Percentiles rank a stretch among this genome's conserved stretches.
Evolutionary conservation across 2,888 invertebrate genomes (phyloP).

Genomic region (Ceramica pisi): DNA sequence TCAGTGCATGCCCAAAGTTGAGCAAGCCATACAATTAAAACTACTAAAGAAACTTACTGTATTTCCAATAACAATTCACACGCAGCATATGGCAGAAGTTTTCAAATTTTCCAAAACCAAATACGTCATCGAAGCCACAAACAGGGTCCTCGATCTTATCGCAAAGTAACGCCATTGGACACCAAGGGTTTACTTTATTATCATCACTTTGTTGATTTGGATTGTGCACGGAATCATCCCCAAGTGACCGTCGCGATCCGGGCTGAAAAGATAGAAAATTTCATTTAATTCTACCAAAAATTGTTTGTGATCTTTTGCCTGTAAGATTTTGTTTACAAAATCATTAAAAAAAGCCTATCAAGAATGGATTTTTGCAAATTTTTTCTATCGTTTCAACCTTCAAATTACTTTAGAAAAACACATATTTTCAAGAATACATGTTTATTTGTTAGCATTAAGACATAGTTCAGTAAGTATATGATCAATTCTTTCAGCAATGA

Average conservation of each 20-base stretch:
- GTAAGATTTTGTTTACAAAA: neutral
- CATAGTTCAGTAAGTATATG: conserved; percentile 20
- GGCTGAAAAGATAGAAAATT: conserved; percentile 71
- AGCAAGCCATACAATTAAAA: neutral
- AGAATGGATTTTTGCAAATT: conserved; percentile 35
- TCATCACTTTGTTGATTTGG: conserved; percentile 49
- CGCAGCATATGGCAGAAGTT: conserved; percentile 82
- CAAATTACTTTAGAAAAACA: conserved; percentile 37
- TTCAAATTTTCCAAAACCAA: conserved; percentile 81
- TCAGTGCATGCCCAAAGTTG: neutral
- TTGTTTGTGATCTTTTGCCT: neutral
- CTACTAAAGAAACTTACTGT: conserved; percentile 72
- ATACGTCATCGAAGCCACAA: conserved; percentile 81
- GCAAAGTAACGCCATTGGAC: conserved; percentile 76
- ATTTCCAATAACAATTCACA: conserved; percentile 83
- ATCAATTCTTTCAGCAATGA: conserved; percentile 28
- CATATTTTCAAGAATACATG: conserved; percentile 4
- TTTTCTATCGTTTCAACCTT: conserved; percentile 61
- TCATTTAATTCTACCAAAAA: conserved; percentile 21
- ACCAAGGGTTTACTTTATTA: conserved; percentile 75
- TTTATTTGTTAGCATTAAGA: conserved; percentile 44
- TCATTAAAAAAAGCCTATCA: neutral
- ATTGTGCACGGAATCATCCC: conserved; percentile 50
- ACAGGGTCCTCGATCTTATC: conserved; percentile 68
- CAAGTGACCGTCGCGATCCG: conserved; percentile 69